Evolutionary conservation across 2,888 invertebrate genomes (phyloP).

Genomic region (Stenodera caucasica): DNA sequence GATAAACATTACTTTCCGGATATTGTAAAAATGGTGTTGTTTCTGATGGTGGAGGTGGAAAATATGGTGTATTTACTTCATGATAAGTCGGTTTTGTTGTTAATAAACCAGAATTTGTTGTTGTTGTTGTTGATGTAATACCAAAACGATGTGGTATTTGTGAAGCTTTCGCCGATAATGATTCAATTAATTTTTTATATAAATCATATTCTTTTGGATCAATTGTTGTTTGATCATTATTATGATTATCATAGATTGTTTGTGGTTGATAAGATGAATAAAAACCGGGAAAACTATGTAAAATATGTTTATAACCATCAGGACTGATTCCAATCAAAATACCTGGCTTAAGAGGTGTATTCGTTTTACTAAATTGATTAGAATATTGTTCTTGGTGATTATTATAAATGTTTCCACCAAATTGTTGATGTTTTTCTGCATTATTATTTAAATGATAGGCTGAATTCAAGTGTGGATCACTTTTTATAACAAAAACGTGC

Average conservation of each 20-base stretch:
- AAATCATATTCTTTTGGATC: constrained; percentile 42
- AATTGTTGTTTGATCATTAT: constrained; percentile 30
- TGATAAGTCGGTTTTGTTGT: constrained; percentile 17
- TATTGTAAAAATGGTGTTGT: constrained; percentile 5
- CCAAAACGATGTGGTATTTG: constrained; percentile 17
- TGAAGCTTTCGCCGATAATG: constrained; percentile 35
- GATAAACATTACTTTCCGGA: background rate
- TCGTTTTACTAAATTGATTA: background rate
- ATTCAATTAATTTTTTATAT: constrained; percentile 44
- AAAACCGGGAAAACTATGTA: constrained; percentile 42
- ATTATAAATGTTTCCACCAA: constrained; percentile 12
- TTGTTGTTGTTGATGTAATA: constrained; percentile 12
- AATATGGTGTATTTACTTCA: background rate
- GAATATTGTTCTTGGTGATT: constrained; percentile 14
- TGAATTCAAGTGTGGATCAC: constrained; percentile 26
- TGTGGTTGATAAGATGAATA: constrained; percentile 28
- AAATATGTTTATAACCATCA: constrained; percentile 41
- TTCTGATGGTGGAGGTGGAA: constrained; percentile 8
- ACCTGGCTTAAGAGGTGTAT: constrained; percentile 16
- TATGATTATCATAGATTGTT: constrained; percentile 15
- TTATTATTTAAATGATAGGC: constrained; percentile 13
- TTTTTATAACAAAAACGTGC: constrained; percentile 66
- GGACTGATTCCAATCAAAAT: constrained; percentile 35
- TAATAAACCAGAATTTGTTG: constrained; percentile 9
- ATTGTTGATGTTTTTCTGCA: constrained; percentile 10